Base-by-base conservation (phyloP, 2,888 invertebrate genomes). In the Tubulanus polymorphus region DNA sequence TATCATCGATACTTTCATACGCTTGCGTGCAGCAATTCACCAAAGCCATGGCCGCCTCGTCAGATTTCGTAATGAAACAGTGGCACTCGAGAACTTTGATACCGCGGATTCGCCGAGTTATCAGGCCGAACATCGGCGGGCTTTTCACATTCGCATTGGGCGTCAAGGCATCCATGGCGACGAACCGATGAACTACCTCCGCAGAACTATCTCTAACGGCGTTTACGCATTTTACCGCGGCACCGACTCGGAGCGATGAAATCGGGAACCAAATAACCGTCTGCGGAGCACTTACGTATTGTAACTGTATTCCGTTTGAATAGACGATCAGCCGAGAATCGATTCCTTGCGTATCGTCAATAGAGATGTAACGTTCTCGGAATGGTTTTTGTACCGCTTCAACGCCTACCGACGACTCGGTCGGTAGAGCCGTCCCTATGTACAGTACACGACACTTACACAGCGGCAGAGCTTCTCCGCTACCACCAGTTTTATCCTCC, bases 1-100 rank as follows among this genome's bases (percentile, higher is more conserved):
- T 23, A 15, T 20, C 15, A 15, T 48, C 65, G 56, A 62, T 66
- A 57, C 60, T 62, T 41, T 62, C 94, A 81, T 95, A 96, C 50
- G 95, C 93, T 82, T 95, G 95, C 81, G 96, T 96, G 81, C 94
- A 95, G 81, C 94, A 94, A 69, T 93, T 85, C 63, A 96, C 96
- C 74, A 99, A 85, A 68, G 97, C 96, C 80, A 97, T 93, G 62
- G 97, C 97, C 48, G 97, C 96, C 76, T 93, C 90, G 79, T 94
- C 93, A 56, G 93, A 87, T 69, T 66, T 63, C 56, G 72, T 70
- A 5, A 78, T 62, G 62, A 77, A 79, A 3, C 70, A 73, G 56
- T 77, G 77, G 55, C 78, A 78, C 56, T 79, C 79, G 10, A 78
- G 61, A 2, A 76, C 70, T 57, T 72, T 73, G n/a, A 71, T 57